Evolutionary conservation across 2,888 invertebrate genomes (phyloP).

Genomic region (Portevinia maculata): DNA sequence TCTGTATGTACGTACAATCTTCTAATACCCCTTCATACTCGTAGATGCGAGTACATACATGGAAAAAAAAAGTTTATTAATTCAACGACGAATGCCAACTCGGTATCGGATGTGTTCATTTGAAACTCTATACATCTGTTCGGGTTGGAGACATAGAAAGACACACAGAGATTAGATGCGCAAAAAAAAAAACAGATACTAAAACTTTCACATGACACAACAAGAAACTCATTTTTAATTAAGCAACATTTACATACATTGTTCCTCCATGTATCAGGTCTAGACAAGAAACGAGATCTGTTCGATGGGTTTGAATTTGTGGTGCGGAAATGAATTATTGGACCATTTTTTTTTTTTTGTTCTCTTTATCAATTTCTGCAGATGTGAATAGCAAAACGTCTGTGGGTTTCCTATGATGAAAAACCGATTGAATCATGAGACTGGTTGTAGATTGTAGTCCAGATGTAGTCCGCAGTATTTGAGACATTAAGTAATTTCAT

Average conservation of each 20-base stretch:
- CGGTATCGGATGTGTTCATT: conserved; percentile 44
- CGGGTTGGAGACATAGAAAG: conserved; percentile 5
- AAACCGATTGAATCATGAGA: conserved; percentile 18
- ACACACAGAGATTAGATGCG: conserved; percentile 22
- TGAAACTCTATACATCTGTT: conserved; percentile 43
- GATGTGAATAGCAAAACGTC: not conserved
- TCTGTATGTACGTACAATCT: conserved; percentile 3
- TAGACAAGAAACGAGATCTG: conserved; percentile 20
- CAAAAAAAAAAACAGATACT: not conserved
- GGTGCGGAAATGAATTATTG: conserved; percentile 50
- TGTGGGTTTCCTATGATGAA: not conserved
- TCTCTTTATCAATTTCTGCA: conserved; percentile 4
- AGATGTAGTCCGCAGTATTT: conserved; percentile 27
- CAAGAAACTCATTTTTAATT: conserved; percentile 61
- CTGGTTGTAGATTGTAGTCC: conserved; percentile 1
- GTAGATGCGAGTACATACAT: conserved; percentile 30
- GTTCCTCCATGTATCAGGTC: conserved; percentile 21
- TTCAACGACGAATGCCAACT: conserved; percentile 44
- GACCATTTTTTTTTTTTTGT: conserved; percentile 12
- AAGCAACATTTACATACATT: conserved; percentile 35
- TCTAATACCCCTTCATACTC: conserved; percentile 21
- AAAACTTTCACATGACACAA: conserved; percentile 64
- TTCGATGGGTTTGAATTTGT: conserved; percentile 10
- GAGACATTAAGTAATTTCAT: conserved; percentile 19
- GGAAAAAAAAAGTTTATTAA: conserved; percentile 58